These are phyloP conservation scores for Apeltes quadracus DNA, from an alignment of 2,113 vertebrate genomes.

Conservation along the genomic window DNA sequence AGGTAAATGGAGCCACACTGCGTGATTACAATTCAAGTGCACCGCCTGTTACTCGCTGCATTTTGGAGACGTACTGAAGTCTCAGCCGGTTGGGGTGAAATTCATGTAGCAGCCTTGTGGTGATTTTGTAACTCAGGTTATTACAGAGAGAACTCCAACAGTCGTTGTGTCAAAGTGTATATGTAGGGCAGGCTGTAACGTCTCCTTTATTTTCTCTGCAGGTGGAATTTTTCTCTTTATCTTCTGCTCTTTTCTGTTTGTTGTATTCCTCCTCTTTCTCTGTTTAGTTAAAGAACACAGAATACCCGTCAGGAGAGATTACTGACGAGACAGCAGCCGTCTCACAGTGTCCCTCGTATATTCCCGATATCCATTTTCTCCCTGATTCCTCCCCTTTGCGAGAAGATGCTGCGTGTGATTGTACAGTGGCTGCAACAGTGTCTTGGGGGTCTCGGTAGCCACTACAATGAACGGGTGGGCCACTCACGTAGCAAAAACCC, in stretches of 20 bases:
- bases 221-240: slow-evolving; percentile 53
- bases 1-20: slow-evolving; percentile 56
- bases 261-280: slow-evolving; percentile 52
- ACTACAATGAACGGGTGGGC: slow-evolving; percentile 37
- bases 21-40: slow-evolving; percentile 56
- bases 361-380: slow-evolving; percentile 54
- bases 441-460: slow-evolving; percentile 22
- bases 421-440: slow-evolving; percentile 28
- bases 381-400: slow-evolving; percentile 16
- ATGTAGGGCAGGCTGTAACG: slow-evolving; percentile 61
- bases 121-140: slow-evolving; percentile 62
- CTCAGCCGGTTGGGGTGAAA: slow-evolving; percentile 54
- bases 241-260: slow-evolving; percentile 52
- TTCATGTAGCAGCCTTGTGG: slow-evolving; percentile 53
- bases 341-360: slow-evolving; percentile 33
- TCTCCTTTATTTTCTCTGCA: slow-evolving; percentile 49
- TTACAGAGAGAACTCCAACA: slow-evolving; percentile 54
- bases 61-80: slow-evolving; percentile 52
- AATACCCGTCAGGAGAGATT: slow-evolving; percentile 59
- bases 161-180: slow-evolving; percentile 68
- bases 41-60: slow-evolving; percentile 34
- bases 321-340: slow-evolving; percentile 42
- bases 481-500: slow-evolving; percentile 22
- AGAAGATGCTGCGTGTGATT: slow-evolving; percentile 42
- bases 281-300: slow-evolving; percentile 53